Evolutionary conservation across 2,797 vertebrate genomes (phyloP).

Genomic region (Streptopelia turtur): DNA sequence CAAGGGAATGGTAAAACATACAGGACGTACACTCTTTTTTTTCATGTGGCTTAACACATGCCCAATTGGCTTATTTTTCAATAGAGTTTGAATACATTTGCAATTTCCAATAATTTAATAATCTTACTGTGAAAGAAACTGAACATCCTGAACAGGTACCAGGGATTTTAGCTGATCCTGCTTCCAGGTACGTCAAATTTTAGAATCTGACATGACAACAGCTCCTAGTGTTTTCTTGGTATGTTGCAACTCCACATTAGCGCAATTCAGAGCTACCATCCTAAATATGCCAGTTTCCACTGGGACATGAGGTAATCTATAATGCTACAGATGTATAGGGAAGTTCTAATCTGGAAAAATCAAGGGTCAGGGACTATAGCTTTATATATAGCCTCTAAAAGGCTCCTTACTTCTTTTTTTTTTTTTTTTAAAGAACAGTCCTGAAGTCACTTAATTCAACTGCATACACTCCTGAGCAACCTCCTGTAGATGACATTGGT

Average conservation of each 20-base stretch:
- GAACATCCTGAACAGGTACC: background rate
- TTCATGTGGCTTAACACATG: background rate
- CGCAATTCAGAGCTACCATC: background rate
- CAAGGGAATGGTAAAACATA: background rate
- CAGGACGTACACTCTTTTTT: background rate
- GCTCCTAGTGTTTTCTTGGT: background rate
- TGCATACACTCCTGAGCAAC: background rate
- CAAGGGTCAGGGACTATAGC: fast-evolving
- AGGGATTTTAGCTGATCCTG: background rate
- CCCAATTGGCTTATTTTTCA: background rate
- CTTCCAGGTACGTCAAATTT: background rate
- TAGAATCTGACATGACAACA: background rate
- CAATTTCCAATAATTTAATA: background rate
- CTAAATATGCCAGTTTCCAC: background rate
- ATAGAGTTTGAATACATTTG: background rate
- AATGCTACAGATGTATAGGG: background rate
- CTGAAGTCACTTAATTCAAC: background rate
- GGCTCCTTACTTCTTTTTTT: background rate
- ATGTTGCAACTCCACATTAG: background rate
- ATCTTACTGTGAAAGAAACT: background rate
- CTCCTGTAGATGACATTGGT: background rate
- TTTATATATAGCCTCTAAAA: background rate
- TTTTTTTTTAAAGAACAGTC: background rate
- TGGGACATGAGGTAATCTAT: background rate
- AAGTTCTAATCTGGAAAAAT: background rate